phyloP scores from a whole-genome alignment of 2,113 vertebrate genomes.

The Nesoenas mayeri region DNA sequence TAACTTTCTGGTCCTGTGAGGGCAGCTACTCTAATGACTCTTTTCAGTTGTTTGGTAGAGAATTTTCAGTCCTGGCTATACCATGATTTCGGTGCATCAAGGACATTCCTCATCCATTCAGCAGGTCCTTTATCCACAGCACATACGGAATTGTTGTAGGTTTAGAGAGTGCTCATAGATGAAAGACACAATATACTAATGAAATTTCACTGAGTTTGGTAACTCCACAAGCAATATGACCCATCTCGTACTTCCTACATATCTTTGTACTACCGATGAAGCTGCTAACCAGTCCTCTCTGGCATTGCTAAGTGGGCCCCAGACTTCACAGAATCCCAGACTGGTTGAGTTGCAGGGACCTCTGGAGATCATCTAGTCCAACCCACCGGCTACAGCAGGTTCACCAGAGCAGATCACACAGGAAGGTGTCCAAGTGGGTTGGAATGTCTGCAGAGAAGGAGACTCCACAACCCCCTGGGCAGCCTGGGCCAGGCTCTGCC shows the following conservation, averaged over 20 bases:
- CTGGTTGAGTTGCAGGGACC: too few relatives aligned
- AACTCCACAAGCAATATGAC: neutral
- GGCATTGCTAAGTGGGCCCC: neutral
- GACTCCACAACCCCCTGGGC: too few relatives aligned
- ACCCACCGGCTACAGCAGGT: too few relatives aligned
- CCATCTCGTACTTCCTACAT: neutral
- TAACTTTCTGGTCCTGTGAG: neutral
- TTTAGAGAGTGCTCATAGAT: neutral
- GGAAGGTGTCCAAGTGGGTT: too few relatives aligned
- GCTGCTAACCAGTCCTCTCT: neutral
- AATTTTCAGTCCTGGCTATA: neutral
- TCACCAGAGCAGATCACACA: too few relatives aligned
- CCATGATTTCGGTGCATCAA: neutral
- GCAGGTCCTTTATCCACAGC: neutral
- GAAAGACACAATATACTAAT: neutral
- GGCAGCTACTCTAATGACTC: neutral
- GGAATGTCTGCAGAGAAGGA: too few relatives aligned
- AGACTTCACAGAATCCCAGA: too few relatives aligned
- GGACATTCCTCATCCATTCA: neutral
- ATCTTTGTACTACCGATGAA: neutral
- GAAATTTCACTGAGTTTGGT: neutral
- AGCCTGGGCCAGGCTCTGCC: too few relatives aligned
- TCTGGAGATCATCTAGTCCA: too few relatives aligned
- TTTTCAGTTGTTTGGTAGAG: neutral
- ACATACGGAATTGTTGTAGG: neutral